A percentile compares a stretch with the other conserved stretches of the same genome.
phyloP scores from a whole-genome alignment of 2,113 vertebrate genomes.

The Stomatorhinus ivindoensis region DNA sequence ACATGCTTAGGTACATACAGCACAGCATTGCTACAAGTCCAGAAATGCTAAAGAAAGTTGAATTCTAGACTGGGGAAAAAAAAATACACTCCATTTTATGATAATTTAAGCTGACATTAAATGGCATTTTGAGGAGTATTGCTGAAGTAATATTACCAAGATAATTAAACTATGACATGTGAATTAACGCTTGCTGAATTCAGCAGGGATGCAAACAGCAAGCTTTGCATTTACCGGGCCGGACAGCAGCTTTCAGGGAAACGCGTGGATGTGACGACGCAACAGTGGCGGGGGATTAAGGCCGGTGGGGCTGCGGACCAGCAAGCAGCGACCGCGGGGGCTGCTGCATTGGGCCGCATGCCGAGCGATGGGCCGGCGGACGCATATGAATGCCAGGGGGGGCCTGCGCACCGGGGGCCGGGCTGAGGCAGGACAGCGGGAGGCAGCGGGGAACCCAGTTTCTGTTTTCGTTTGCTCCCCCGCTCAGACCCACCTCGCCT shows the following conservation, averaged over 20 bases:
- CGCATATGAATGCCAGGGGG: not conserved
- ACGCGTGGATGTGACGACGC: not conserved
- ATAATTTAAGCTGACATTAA: not conserved
- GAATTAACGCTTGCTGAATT: not conserved
- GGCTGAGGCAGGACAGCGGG: constrained; percentile 21
- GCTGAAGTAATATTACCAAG: not conserved
- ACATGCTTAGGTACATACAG: not conserved
- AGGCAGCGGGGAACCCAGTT: constrained; percentile 38
- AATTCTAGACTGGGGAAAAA: not conserved
- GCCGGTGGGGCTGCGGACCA: not conserved
- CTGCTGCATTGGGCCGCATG: not conserved
- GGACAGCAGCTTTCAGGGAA: not conserved
- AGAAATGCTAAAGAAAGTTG: not conserved
- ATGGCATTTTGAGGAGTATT: not conserved
- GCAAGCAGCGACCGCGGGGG: not conserved
- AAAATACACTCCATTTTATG: not conserved
- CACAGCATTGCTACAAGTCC: not conserved
- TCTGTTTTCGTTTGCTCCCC: constrained; percentile 51
- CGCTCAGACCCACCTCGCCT: constrained; percentile 32
- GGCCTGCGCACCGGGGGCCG: not conserved
- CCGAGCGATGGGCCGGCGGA: not conserved
- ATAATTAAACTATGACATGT: not conserved
- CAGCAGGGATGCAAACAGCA: not conserved
- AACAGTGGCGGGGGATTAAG: not conserved
- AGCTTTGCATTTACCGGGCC: not conserved